Evolutionary conservation across 2,888 invertebrate species (phyloP).

Genomic region (Troglohyphantes excavatus): DNA sequence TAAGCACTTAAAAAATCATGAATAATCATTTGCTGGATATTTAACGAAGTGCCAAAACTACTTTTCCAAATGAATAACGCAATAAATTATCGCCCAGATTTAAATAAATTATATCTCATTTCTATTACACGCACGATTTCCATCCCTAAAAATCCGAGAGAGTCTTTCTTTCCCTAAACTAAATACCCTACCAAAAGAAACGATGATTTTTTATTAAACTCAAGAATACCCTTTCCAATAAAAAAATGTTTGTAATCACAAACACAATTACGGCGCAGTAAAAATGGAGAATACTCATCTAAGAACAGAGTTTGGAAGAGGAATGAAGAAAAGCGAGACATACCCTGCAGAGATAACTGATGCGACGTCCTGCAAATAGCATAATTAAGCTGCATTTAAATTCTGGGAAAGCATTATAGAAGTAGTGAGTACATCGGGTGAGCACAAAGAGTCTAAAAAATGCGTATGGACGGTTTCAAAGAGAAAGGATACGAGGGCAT

Average conservation of each 20-base stretch:
- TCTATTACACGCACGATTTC: neutral
- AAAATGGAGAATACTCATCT: neutral
- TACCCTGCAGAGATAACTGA: slow-evolving; percentile 32
- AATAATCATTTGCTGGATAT: no score
- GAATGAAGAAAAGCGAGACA: neutral
- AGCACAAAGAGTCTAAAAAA: slow-evolving; percentile 13
- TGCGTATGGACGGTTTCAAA: neutral
- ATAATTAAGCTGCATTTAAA: slow-evolving; percentile 16
- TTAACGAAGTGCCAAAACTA: neutral
- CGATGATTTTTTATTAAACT: neutral
- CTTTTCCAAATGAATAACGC: neutral
- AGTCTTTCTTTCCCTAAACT: neutral
- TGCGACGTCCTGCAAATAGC: slow-evolving; percentile 17
- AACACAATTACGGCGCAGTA: slow-evolving; percentile 2
- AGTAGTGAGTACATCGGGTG: neutral
- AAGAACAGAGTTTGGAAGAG: slow-evolving; percentile 13
- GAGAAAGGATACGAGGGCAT: slow-evolving; percentile 18
- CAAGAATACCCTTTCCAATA: neutral
- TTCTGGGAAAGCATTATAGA: neutral
- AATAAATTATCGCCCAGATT: neutral
- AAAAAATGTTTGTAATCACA: neutral
- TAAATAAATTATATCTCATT: neutral
- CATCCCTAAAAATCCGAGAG: neutral
- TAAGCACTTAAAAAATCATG: no score
- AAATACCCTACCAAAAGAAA: no score